Base-by-base conservation (phyloP, 1,140 invertebrate genomes). In the Euschistus heros region DNA sequence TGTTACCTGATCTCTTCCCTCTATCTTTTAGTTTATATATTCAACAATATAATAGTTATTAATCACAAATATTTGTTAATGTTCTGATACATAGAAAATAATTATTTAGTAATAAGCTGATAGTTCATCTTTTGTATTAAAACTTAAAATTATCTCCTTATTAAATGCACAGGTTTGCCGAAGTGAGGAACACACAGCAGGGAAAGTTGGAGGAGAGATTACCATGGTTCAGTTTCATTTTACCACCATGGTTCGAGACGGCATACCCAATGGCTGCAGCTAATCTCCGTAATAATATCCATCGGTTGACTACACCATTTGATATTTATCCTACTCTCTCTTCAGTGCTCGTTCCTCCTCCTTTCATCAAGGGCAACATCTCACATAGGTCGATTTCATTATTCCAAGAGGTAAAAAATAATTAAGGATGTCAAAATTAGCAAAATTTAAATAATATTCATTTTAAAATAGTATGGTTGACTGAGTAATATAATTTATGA, bases 201-300 rank as follows among this genome's bases (percentile, higher is more conserved):
- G 92, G 91, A 0, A 92, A 93, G 76, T 82, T 91, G 68, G 92
- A 96, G 73, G 92, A 96, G 72, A 80, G 92, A 7, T 70, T 94
- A 30, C 92, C 92, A 0, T 87, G 92, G 68, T 91, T 95, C 74
- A 85, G 86, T 0, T 83, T 94, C 62, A 76, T 81, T 0, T 82
- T 94, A 70, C 92, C 92, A 0, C 75, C 81, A 8, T 82, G 80
- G 72, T 84, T 93, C 68, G 67, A 73, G 61, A 80, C 80, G 57
- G 78, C 65, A 69, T 75, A 15, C 71, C 83, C 84, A 0, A 70
- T 77, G 42, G 80, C 81, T n/a, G 82, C 83, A 67, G 75, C 75
- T 0, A 87, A 87, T 73, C 80, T 94, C 66, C 69, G 80, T 46
- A 76, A 74, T 1, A 94, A 94, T 70, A 76, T 80, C 1, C 74